Evolutionary conservation across 1,140 invertebrate species (phyloP), one percentile per base, ranked within the genome.

Genomic region (Ptiloglossa arizonensis): DNA sequence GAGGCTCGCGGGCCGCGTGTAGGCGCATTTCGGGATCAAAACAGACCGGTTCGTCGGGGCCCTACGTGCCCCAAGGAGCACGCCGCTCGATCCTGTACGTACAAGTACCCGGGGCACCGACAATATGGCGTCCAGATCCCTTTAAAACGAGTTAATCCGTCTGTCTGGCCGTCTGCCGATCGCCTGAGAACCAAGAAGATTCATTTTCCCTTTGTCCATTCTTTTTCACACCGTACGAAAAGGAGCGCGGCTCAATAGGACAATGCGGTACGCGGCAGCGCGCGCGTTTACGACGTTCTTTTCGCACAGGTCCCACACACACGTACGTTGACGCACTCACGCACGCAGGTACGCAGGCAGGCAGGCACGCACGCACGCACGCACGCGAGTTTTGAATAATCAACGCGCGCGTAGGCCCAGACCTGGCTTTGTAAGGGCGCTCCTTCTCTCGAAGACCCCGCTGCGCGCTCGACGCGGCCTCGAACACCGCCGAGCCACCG

Each of bases 181-280:
- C 79, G 85, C 88, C 87, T 89, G 88, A 89, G 88, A 89, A 89
- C 87, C 87, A 85, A 81, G 81, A 88, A 89, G 87, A 88, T 87
- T 89, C 87, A 89, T 89, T 88, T 89, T 87, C 83, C 86, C 86
- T 88, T 88, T 89, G 88, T 89, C 72, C 86, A 84, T 87, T 88
- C 81, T 87, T 88, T 89, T 89, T 89, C 88, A 88, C 88, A 88
- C 88, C 59, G 87, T 88, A 86, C 74, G 78, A 82, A 87, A 86
- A 86, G 78, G 71, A 69, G 66, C 79, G 56, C 69, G 74, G 50
- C 56, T 81, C 81, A 85, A 87, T 86, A 72, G 84, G 56, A 87
- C 81, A 87, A 87, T 87, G 66, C 52, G 6, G 9, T 11, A 9
- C 9, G 38, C 54, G 68, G 64, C 80, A 63, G 56, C 62, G 52